Evolutionary conservation across 2,113 vertebrate species (phyloP), one percentile per base, ranked within the genome.

Genomic region (Eulemur macaco): DNA sequence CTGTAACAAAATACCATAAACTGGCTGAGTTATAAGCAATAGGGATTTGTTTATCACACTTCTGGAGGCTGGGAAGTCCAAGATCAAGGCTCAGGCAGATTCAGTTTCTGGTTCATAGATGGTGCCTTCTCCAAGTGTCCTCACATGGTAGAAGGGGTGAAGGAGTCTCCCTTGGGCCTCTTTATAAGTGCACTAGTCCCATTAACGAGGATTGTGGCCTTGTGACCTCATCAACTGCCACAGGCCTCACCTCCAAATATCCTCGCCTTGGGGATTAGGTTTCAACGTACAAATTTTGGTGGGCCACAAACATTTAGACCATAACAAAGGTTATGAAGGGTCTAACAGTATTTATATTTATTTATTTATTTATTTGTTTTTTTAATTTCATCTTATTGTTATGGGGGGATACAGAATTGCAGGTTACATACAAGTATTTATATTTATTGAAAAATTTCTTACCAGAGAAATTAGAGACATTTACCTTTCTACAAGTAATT

Each of bases 361-460:
- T 77, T 69, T 85, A 47, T 77, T 89, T 82, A 54, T 77, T 69
- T 85, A 47, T 77, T 89, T 82, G 37, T 37, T 37, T 37, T 37
- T 37, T 37, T 37, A 37, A 37, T 37, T 37, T 37, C 37, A 37
- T 37, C 37, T 37, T 37, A 37, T 37, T 37, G 37, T 37, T 37
- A 37, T 37, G 37, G 37, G 37, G 37, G 37, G 37, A 37, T 37
- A 37, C 37, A 37, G 37, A 37, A 37, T 37, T 37, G 37, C 37
- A 37, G 37, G 37, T 37, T 37, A 37, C 37, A 37, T 37, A 37
- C 37, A 37, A 78, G 31, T 89, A 56, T 47, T 92, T 68, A 25
- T 85, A 47, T 77, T 89, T 82, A 54, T 77, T 69, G 58, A 87
- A 90, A 80, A 54, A 74, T 66, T 89, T 90, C 54, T 94, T 20